Evolutionary conservation across 2,888 invertebrate genomes (phyloP).

Genomic region (Odontothrips loti): DNA sequence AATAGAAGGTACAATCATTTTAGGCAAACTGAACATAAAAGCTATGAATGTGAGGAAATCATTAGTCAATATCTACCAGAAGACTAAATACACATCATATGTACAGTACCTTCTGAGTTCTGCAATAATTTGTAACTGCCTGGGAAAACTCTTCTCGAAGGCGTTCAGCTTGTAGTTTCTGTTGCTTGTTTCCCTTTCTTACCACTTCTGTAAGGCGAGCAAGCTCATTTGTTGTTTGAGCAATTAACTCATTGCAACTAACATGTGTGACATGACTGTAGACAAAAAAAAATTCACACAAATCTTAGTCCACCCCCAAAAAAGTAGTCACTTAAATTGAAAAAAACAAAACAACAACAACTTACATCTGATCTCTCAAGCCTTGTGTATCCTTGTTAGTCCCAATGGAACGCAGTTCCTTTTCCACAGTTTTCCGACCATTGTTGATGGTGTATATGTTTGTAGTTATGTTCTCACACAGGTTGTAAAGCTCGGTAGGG

Average conservation of each 20-base stretch:
- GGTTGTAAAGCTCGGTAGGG: slow-evolving; percentile 69
- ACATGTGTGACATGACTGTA: slow-evolving; percentile 68
- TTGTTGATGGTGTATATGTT: slow-evolving; percentile 75
- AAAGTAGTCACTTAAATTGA: slow-evolving; percentile 31
- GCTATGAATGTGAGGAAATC: slow-evolving; percentile 25
- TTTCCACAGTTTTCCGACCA: slow-evolving; percentile 67
- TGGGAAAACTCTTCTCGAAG: slow-evolving; percentile 78
- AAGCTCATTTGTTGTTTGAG: slow-evolving; percentile 68
- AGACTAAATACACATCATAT: slow-evolving; percentile 36
- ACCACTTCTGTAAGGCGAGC: slow-evolving; percentile 66
- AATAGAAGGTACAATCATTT: slow-evolving; percentile 17
- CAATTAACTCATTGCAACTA: slow-evolving; percentile 68
- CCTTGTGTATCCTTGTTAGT: slow-evolving; percentile 68
- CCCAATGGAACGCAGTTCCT: slow-evolving; percentile 68
- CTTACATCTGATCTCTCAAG: slow-evolving; percentile 62
- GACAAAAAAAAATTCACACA: slow-evolving; percentile 34
- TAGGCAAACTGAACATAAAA: slow-evolving; percentile 1
- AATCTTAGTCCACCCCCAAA: slow-evolving; percentile 31
- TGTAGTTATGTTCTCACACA: slow-evolving; percentile 75
- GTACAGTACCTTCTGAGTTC: slow-evolving; percentile 77
- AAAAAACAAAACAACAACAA: slow-evolving; percentile 32
- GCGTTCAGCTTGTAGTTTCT: slow-evolving; percentile 77
- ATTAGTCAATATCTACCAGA: slow-evolving; percentile 31
- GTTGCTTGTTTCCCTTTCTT: slow-evolving; percentile 68
- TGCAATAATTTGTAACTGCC: slow-evolving; percentile 69